These are phyloP conservation scores for Ceratosolen solmsi DNA, from an alignment of 1,140 invertebrate species.

Conservation along the genomic window DNA sequence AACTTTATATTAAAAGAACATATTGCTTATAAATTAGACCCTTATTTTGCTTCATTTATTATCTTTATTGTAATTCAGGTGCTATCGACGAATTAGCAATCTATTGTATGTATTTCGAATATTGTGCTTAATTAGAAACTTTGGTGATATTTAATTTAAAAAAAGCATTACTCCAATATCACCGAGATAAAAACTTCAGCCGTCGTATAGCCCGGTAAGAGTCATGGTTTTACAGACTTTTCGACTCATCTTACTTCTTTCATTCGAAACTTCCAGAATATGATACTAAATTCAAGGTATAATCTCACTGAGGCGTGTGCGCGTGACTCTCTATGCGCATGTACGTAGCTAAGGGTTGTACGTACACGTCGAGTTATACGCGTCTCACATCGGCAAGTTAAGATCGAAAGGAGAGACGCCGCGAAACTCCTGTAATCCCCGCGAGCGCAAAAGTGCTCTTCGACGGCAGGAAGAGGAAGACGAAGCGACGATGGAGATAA, in stretches of 20 bases:
- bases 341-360: background rate
- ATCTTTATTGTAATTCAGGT: background rate
- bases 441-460: conserved; percentile 56
- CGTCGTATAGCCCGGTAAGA: conserved; percentile 25
- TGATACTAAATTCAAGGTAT: conserved; percentile 57
- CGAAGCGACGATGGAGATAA: conserved; percentile 49
- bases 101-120: background rate
- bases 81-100: background rate
- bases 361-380: conserved; percentile 36
- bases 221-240: background rate
- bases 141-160: conserved; percentile 20
- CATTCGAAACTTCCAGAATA: conserved; percentile 53
- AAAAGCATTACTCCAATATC: conserved; percentile 19
- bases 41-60: background rate
- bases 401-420: conserved; percentile 51
- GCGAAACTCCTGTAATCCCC: conserved; percentile 55
- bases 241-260: conserved; percentile 10
- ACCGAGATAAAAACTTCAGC: conserved; percentile 27
- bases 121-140: conserved; percentile 33
- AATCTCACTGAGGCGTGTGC: conserved; percentile 50
- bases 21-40: too few relatives aligned
- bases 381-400: conserved; percentile 54
- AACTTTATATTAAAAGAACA: too few relatives aligned
- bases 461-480: conserved; percentile 49
- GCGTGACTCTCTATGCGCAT: conserved; percentile 10